Conservation (phyloP, 2,113 vertebrate genomes). For the Chauna torquata region DNA sequence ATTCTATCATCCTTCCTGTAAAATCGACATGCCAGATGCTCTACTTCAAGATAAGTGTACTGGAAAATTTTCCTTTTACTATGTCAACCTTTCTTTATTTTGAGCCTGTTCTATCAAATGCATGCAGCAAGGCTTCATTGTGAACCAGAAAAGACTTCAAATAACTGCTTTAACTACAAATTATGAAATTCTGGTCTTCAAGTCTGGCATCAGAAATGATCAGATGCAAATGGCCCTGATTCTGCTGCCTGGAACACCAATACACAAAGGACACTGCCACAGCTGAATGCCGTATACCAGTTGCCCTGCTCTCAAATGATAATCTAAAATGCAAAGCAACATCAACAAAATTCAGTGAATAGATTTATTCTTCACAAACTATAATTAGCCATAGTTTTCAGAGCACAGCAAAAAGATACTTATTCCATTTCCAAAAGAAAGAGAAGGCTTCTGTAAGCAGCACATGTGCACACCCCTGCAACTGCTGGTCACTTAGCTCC, state of each 20-base stretch:
- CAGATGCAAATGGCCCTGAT: not conserved
- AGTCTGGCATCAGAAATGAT: conserved; percentile 10
- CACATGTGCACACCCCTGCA: rapidly evolving
- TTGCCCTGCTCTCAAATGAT: not conserved
- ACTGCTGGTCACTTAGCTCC: not conserved
- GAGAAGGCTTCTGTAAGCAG: not conserved
- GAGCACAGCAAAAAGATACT: not conserved
- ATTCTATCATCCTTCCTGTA: conserved; percentile 10
- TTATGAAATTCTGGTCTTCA: conserved; percentile 47
- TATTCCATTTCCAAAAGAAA: not conserved
- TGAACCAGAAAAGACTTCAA: conserved; percentile 45
- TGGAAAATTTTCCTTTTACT: conserved; percentile 14
- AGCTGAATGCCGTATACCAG: not conserved
- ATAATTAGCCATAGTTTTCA: not conserved
- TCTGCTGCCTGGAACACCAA: not conserved
- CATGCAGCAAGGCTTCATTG: not conserved
- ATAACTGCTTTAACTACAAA: conserved; percentile 17
- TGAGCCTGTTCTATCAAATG: conserved; percentile 31
- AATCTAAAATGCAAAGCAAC: not conserved
- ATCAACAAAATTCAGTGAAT: not conserved
- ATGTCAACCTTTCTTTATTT: conserved; percentile 44
- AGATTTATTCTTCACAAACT: not conserved
- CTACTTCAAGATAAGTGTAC: conserved; percentile 34
- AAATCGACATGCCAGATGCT: not conserved
- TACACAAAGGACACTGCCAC: not conserved